phyloP scores from a whole-genome alignment of 2,113 vertebrate species.

The Pongo pygmaeus region DNA sequence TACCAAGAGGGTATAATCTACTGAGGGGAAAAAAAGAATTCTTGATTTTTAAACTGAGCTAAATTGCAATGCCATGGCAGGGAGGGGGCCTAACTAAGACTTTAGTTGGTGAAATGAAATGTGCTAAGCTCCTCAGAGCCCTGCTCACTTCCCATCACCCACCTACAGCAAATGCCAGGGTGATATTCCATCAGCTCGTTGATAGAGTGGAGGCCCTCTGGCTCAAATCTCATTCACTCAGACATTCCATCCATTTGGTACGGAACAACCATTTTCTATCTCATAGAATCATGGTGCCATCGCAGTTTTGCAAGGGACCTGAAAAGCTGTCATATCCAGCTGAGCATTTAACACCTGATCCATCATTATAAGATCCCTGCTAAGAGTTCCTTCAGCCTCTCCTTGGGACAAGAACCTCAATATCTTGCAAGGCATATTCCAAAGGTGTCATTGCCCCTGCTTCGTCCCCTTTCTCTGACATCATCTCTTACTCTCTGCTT shows the following conservation, averaged over 20 bases:
- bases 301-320: background rate
- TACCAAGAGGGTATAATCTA: conserved; percentile 65
- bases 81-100: background rate
- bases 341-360: background rate
- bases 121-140: background rate
- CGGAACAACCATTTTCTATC: background rate
- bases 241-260: background rate
- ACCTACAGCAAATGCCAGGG: background rate
- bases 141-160: background rate
- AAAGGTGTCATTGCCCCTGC: background rate
- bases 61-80: conserved; percentile 49
- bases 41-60: conserved; percentile 71
- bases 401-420: background rate
- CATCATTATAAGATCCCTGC: background rate
- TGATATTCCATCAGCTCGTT: background rate
- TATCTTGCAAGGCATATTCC: background rate
- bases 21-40: conserved; percentile 13
- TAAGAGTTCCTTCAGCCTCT: background rate
- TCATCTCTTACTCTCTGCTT: background rate
- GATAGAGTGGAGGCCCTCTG: background rate
- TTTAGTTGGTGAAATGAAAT: background rate
- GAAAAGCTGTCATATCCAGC: background rate
- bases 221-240: background rate
- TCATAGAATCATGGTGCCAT: background rate
- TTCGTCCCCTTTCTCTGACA: background rate